These are phyloP conservation scores for Mus spicilegus DNA, from an alignment of 2,113 vertebrate species.

Conservation along the genomic window DNA sequence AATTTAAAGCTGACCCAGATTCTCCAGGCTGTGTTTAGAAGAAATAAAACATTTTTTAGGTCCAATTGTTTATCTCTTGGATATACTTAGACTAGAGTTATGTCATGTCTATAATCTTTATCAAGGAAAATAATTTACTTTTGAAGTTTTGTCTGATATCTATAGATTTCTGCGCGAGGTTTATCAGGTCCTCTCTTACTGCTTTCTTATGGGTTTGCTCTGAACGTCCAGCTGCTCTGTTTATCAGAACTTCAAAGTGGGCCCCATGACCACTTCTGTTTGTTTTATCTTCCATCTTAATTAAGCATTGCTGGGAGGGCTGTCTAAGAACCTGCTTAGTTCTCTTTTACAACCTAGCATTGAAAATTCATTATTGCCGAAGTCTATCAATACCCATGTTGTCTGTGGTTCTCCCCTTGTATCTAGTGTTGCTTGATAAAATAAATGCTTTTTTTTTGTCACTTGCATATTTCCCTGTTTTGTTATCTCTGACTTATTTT, in stretches of 20 bases:
- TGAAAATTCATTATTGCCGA: slow-evolving; percentile 28
- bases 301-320: not conserved
- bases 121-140: slow-evolving; percentile 27
- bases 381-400: not conserved
- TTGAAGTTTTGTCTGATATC: not conserved
- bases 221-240: slow-evolving; percentile 13
- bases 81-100: not conserved
- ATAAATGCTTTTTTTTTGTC: not conserved
- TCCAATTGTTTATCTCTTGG: not conserved
- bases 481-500: slow-evolving; percentile 25
- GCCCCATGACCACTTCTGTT: not conserved
- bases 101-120: slow-evolving; percentile 11
- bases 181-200: not conserved
- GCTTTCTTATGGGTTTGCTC: not conserved
- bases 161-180: not conserved
- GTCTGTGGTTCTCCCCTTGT: not conserved
- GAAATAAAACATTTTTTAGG: slow-evolving; percentile 16
- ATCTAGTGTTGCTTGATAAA: slow-evolving; percentile 19
- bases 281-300: slow-evolving; percentile 9
- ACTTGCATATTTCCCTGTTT: slow-evolving; percentile 30
- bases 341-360: not conserved
- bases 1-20: not conserved
- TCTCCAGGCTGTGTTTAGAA: not conserved
- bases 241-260: slow-evolving; percentile 44
- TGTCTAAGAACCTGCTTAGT: slow-evolving; percentile 38